Percentiles rank a stretch among this genome's conserved stretches.
Evolutionary conservation across 2,888 invertebrate genomes (phyloP).

Genomic region (Conomelus anceps): DNA sequence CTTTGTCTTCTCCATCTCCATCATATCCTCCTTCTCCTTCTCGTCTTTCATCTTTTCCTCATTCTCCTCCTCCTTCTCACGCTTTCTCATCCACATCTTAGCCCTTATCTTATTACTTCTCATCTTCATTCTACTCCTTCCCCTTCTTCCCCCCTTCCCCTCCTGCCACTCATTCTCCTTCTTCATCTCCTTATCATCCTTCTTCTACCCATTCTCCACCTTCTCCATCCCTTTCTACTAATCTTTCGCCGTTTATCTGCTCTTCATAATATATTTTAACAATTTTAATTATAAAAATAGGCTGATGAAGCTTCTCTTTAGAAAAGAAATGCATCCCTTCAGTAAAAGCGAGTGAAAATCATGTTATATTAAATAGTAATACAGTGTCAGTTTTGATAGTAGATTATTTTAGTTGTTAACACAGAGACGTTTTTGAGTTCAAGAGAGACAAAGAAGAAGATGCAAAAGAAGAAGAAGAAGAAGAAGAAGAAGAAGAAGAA

Average conservation of each 20-base stretch:
- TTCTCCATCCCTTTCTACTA: not conserved
- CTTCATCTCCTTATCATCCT: not conserved
- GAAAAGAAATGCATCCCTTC: too few relatives aligned
- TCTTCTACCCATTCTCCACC: not conserved
- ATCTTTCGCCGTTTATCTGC: too few relatives aligned
- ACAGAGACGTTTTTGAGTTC: too few relatives aligned
- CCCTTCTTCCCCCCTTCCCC: not conserved
- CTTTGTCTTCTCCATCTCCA: not conserved
- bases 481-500: not conserved
- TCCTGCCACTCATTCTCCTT: not conserved
- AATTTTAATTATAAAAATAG: too few relatives aligned
- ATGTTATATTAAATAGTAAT: too few relatives aligned
- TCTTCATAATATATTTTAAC: too few relatives aligned
- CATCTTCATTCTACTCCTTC: not conserved
- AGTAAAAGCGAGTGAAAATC: too few relatives aligned
- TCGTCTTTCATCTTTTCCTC: too few relatives aligned
- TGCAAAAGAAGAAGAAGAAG: not conserved
- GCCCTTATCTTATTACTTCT: not conserved
- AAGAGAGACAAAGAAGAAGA: not conserved
- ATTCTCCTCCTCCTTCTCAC: not conserved
- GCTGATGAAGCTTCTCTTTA: too few relatives aligned
- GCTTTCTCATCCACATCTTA: not conserved
- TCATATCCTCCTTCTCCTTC: not conserved
- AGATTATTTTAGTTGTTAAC: too few relatives aligned
- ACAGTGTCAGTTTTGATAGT: too few relatives aligned